Base-by-base conservation (phyloP, 1,140 invertebrate genomes). In the Parapsyche elsis region DNA sequence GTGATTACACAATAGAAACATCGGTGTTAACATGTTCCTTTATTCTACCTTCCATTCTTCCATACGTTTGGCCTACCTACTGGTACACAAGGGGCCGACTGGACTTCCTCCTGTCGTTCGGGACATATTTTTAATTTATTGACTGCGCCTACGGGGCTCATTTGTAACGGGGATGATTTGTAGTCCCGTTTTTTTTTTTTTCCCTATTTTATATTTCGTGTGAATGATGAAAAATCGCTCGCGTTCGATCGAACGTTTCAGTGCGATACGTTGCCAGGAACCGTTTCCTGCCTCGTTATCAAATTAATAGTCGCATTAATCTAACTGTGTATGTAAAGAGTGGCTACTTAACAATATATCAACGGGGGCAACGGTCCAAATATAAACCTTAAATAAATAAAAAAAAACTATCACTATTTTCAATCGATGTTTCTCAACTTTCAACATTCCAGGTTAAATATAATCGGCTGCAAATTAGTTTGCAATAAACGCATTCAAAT, bases 1-100 rank as follows among this genome's bases (percentile, higher is more conserved):
- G 75, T 77, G 75, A 77, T 77, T 77, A 77, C 80, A 81, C 80
- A 81, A 81, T 81, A 73, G 78, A 81, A 71, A 81, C 81, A 81
- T 81, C 81, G 81, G 81, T 81, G 81, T 81, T 81, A 81, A 81
- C 81, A 81, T 81, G 81, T 74, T 77, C 74, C 71, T 79, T 79
- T 79, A 76, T 81, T 73, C 78, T 64, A 76, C 64, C 44, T 45
- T 70, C 44, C 67, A 76, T 70, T 67, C 30, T 80, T 53, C 30
- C n/a, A 44, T 64, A 23, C 70, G 16, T 21, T n/a, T 26, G 30
- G 21, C 76, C 76, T 45, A 53, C 57, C 19, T 59, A 12, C 19
- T 9, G 14, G 7, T 14, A 61, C 23, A 67, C 76, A 78, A 57
- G 59, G 19, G 10, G 57, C 24, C 7, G 16, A 57, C 16, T 46